Base-by-base conservation (phyloP, 2,113 vertebrate genomes). In the Anoplopoma fimbria region DNA sequence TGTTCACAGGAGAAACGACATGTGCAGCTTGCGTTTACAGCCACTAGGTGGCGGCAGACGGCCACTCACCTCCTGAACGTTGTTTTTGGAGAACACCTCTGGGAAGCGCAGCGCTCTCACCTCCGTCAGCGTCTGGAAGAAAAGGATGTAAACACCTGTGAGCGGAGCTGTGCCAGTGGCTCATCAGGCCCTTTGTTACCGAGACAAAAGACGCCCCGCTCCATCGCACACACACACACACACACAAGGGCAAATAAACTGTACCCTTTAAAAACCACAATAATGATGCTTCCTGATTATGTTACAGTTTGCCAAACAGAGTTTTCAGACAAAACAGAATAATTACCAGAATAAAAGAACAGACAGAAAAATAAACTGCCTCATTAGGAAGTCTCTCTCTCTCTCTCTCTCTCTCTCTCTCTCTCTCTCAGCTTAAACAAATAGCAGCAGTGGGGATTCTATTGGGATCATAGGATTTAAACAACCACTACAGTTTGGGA, bases 101-200 rank as follows among this genome's bases (percentile, higher is more conserved):
- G 98, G 98, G 92, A 99, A 98, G 67, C 94, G 96, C 90, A 97
- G 91, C 57, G 91, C 94, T 77, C 98, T 94, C 75, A 99, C 97
- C 89, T 98, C 97, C 33, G 96, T 98, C 93, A 99, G 95, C 1
- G 96, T 98, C 98, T 99, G 93, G 87, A 85, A 81, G 42, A 81
- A 49, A n/a, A 89, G 67, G 72, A 86, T 25, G 85, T 75, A 89
- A 88, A 88, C 91, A 92, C 79, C 83, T 84, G 82, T 90, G 83
- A 92, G 84, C 7, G 10, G 31, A 79, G 74, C 58, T 3, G 58
- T 9, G 70, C 65, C 70, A 76, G 58, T 36, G 77, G 47, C 57
- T 80, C 55, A 87, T 69, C 81, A 84, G 69, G 23, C 27, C 71
- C 85, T 91, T 91, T 87, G 83, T 91, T 83, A 10, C 40, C 0